Evolutionary conservation across 1,140 invertebrate genomes (phyloP).

Genomic region (Centruroides sculpturatus): DNA sequence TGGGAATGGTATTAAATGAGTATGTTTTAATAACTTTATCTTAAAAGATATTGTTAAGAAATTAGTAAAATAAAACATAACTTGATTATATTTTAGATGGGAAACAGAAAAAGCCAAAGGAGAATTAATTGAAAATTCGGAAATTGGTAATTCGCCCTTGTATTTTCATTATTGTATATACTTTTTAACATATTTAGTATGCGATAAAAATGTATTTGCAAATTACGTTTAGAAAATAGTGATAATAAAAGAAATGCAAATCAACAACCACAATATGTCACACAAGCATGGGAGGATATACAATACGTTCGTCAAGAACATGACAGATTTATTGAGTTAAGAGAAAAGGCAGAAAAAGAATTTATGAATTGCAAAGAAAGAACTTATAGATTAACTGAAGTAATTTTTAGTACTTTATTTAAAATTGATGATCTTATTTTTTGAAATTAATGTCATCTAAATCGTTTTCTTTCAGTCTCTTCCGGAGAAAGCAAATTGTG

Average conservation of each 20-base stretch:
- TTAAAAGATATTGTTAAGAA: too few relatives aligned
- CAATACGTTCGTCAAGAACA: constrained; percentile 71
- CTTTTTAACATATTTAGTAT: not conserved
- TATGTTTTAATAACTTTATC: constrained; percentile 17
- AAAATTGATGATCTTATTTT: not conserved
- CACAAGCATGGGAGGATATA: constrained; percentile 67
- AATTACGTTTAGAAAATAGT: too few relatives aligned
- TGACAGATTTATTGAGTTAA: constrained; percentile 55
- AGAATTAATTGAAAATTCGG: constrained; percentile 5
- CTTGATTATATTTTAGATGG: constrained; percentile 33
- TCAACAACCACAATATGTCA: constrained; percentile 50
- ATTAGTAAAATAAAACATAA: too few relatives aligned
- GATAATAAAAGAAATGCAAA: not conserved
- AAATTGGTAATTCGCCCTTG: constrained; percentile 3
- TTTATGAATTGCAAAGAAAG: constrained; percentile 55
- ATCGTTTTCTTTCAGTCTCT: constrained; percentile 45
- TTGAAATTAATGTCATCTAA: too few relatives aligned
- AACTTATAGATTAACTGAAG: constrained; percentile 63
- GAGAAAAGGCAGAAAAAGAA: constrained; percentile 58
- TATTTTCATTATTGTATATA: not conserved
- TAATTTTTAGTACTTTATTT: constrained; percentile 26
- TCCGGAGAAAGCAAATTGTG: constrained; percentile 61
- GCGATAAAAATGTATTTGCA: not conserved
- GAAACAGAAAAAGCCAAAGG: constrained; percentile 36
- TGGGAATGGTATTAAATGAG: constrained; percentile 69